phyloP scores from a whole-genome alignment of 2,797 vertebrate species.

The Rhadinocentrus ornatus region DNA sequence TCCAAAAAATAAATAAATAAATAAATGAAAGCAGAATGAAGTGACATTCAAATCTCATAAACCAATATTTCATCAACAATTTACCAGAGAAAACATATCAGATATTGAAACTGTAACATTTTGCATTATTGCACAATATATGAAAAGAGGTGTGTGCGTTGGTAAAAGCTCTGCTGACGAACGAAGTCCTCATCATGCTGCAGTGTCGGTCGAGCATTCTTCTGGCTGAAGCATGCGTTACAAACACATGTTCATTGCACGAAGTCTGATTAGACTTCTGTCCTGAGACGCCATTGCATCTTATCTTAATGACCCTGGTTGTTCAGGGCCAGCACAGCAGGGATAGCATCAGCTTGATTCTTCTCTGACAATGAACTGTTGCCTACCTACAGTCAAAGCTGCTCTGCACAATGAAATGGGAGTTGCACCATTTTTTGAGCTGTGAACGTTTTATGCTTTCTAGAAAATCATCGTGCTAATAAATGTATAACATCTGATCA shows the following conservation, averaged over 20 bases:
- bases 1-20: too few species aligned
- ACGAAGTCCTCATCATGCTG: not conserved
- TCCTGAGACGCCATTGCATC: not conserved
- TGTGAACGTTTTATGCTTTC: too few species aligned
- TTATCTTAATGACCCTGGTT: not conserved
- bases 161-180: not conserved
- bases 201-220: too few species aligned
- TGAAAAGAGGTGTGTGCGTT: not conserved
- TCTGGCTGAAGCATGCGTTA: not conserved
- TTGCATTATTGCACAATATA: too few species aligned
- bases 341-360: not conserved
- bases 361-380: not conserved
- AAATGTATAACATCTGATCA: not conserved
- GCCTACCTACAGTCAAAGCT: not conserved
- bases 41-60: too few species aligned
- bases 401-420: not conserved
- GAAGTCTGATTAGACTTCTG: not conserved
- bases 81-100: too few species aligned
- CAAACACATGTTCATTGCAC: too few species aligned
- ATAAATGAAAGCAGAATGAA: too few species aligned
- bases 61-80: too few species aligned
- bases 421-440: not conserved
- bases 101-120: too few species aligned
- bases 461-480: too few species aligned
- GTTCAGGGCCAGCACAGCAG: not conserved